Conservation (phyloP, 2,113 vertebrate genomes). For the Macrotus californicus region DNA sequence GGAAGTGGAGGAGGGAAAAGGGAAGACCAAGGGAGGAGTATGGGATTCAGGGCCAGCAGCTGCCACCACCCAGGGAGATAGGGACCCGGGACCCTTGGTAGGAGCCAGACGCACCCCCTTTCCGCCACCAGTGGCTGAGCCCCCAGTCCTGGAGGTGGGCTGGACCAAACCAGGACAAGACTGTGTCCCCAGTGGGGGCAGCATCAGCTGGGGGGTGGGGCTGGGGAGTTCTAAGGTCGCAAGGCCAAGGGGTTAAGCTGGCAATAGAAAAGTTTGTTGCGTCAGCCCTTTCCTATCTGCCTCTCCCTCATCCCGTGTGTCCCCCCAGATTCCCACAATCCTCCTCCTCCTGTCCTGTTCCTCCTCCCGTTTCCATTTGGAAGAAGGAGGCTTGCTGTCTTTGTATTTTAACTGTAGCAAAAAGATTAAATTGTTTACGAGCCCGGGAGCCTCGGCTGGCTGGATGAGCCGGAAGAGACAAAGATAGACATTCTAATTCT, state of each 20-base stretch:
- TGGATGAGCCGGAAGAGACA: constrained; percentile 96
- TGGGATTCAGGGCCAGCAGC: not conserved
- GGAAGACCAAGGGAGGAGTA: not conserved
- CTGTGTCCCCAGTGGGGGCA: not conserved
- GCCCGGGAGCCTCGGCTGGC: constrained; percentile 90
- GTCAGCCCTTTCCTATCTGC: constrained; percentile 71
- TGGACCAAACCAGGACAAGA: not conserved
- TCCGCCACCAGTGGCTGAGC: accelerated
- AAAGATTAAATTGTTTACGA: constrained; percentile 99
- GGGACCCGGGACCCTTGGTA: not conserved
- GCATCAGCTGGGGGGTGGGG: accelerated
- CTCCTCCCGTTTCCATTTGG: constrained; percentile 72
- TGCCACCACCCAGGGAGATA: not conserved
- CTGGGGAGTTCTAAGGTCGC: not conserved
- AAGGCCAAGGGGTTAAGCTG: constrained; percentile 64
- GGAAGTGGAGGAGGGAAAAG: not conserved
- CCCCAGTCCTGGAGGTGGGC: not conserved
- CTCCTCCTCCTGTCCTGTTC: not conserved
- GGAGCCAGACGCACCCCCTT: not conserved
- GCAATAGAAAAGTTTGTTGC: constrained; percentile 73
- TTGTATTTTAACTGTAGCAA: constrained; percentile 93
- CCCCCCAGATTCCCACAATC: not conserved
- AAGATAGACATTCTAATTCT: constrained; percentile 99
- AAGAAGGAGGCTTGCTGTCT: constrained; percentile 81
- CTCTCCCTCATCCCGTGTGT: not conserved